Evolutionary conservation across 2,113 vertebrate species (phyloP).

Genomic region (Petaurus breviceps): DNA sequence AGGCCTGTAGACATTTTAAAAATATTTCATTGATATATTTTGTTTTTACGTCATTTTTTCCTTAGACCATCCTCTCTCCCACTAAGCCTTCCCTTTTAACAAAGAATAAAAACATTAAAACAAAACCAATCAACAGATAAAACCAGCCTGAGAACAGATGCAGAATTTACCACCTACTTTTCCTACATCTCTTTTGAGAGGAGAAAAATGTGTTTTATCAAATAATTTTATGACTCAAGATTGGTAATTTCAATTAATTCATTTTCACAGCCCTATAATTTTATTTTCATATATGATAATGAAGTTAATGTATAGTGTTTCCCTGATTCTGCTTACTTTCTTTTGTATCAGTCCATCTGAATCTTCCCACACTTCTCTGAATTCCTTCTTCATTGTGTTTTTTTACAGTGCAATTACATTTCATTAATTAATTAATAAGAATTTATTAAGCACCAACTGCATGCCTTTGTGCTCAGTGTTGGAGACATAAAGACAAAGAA

Average conservation of each 20-base stretch:
- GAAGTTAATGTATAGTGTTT: neutral
- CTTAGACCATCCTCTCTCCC: neutral
- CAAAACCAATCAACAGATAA: neutral
- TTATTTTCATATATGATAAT: neutral
- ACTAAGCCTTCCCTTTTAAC: neutral
- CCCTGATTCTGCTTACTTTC: neutral
- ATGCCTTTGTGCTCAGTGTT: neutral
- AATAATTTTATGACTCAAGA: neutral
- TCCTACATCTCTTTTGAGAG: neutral
- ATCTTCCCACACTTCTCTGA: neutral
- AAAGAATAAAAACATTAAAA: neutral
- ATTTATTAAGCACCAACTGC: neutral
- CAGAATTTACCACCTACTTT: neutral
- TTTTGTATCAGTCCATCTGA: neutral
- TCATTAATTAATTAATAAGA: neutral
- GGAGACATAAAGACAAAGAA: neutral
- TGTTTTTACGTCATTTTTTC: neutral
- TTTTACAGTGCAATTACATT: neutral
- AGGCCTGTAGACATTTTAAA: neutral
- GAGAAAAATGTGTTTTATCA: neutral
- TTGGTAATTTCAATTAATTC: neutral
- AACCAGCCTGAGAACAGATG: neutral
- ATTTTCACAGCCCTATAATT: neutral
- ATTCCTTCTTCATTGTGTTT: neutral
- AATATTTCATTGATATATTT: neutral